phyloP scores from a whole-genome alignment of 53 echinoderm and acorn worm species.

The Arbacia lixula region DNA sequence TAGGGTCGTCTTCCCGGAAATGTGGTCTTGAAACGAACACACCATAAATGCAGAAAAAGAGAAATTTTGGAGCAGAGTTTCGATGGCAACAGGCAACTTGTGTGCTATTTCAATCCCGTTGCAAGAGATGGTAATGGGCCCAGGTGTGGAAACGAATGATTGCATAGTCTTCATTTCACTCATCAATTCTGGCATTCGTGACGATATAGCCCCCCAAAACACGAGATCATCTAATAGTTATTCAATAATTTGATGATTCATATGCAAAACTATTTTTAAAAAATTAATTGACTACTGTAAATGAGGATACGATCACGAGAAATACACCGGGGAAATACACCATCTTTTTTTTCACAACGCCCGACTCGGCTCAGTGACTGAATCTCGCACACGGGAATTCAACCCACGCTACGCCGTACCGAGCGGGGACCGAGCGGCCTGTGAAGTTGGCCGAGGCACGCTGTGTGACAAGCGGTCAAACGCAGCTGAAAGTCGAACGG shows the following conservation, averaged over 20 bases:
- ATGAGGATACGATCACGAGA: neutral
- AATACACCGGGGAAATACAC: too few relatives aligned
- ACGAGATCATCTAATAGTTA: neutral
- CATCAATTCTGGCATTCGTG: neutral
- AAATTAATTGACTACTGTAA: neutral
- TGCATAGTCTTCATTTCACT: neutral
- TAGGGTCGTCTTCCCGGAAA: neutral
- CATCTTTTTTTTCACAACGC: neutral
- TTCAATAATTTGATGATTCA: neutral
- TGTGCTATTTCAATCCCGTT: too few relatives aligned
- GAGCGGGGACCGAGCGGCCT: neutral
- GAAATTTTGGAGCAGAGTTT: too few relatives aligned
- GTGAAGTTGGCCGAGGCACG: neutral
- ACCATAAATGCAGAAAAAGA: too few relatives aligned
- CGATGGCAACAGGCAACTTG: too few relatives aligned
- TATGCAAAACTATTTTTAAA: neutral
- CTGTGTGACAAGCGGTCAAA: neutral
- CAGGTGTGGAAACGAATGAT: too few relatives aligned
- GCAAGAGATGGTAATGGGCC: too few relatives aligned
- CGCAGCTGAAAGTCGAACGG: neutral
- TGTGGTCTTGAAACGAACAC: neutral
- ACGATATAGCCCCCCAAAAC: neutral
- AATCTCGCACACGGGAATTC: neutral
- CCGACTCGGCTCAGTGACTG: neutral
- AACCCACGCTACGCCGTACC: neutral